Conservation (phyloP, 2,888 invertebrate genomes). For the Drosophila prolongata region DNA sequence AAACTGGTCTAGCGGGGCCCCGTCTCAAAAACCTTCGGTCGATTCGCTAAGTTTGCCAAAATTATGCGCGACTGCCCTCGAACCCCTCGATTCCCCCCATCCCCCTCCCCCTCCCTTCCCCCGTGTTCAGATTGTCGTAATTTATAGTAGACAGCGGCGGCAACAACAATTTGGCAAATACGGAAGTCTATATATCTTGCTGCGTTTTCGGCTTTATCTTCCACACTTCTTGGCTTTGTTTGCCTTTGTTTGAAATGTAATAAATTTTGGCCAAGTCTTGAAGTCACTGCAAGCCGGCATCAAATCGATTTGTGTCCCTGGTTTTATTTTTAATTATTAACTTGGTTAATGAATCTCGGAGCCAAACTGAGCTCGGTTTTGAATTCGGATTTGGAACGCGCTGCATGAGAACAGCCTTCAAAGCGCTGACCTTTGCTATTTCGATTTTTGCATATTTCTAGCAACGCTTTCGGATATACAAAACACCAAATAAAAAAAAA, state of each 20-base stretch:
- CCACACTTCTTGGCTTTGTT: conserved; percentile 20
- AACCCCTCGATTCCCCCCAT: not conserved
- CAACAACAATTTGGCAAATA: conserved; percentile 63
- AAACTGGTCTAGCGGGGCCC: conserved; percentile 78
- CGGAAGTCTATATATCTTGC: conserved; percentile 69
- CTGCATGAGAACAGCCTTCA: conserved; percentile 76
- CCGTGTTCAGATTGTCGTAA: conserved; percentile 68
- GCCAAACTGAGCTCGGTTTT: conserved; percentile 15
- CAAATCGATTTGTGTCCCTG: conserved; percentile 57
- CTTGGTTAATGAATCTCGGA: conserved; percentile 50
- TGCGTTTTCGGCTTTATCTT: conserved; percentile 37
- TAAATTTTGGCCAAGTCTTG: conserved; percentile 50
- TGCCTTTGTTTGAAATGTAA: conserved; percentile 50
- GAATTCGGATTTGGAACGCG: conserved; percentile 57
- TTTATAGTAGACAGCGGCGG: conserved; percentile 55
- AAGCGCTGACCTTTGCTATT: conserved; percentile 76
- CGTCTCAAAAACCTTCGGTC: conserved; percentile 63
- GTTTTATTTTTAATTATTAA: conserved; percentile 68
- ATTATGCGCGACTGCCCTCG: conserved; percentile 77
- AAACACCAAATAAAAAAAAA: conserved; percentile 50
- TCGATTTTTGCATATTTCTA: conserved; percentile 72
- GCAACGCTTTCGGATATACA: conserved; percentile 31
- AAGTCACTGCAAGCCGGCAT: conserved; percentile 55
- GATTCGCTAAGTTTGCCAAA: conserved; percentile 79
- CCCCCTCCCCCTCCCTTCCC: conserved; percentile 4